Evolutionary conservation across 2,888 invertebrate species (phyloP).

Genomic region (Rugalucina vietnamica): DNA sequence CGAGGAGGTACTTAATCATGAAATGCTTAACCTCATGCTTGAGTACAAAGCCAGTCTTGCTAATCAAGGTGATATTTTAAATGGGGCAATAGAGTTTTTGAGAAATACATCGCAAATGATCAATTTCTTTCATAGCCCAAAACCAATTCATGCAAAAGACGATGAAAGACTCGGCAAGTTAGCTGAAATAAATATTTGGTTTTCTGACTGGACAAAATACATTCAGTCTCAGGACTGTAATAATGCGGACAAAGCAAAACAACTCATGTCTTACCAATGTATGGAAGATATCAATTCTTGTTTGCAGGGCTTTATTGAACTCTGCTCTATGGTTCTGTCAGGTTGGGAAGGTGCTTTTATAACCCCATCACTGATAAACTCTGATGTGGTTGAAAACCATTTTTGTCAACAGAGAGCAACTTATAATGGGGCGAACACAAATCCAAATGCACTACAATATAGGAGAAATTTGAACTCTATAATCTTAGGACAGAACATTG

Average conservation of each 20-base stretch:
- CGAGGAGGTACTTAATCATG: constrained; percentile 40
- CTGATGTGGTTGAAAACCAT: constrained; percentile 59
- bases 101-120: constrained; percentile 44
- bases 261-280: constrained; percentile 48
- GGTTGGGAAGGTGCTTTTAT: not conserved
- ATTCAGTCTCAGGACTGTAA: not conserved
- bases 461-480: constrained; percentile 41
- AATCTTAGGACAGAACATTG: constrained; percentile 42
- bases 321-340: constrained; percentile 32
- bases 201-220: constrained; percentile 23
- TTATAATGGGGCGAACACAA: constrained; percentile 57
- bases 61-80: constrained; percentile 34
- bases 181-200: constrained; percentile 33
- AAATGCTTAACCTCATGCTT: constrained; percentile 44
- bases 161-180: constrained; percentile 29
- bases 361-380: constrained; percentile 53
- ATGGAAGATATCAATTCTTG: constrained; percentile 54
- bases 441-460: constrained; percentile 55
- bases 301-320: constrained; percentile 43
- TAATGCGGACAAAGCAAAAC: not conserved
- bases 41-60: constrained; percentile 42
- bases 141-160: constrained; percentile 24
- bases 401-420: constrained; percentile 58
- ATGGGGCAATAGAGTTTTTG: constrained; percentile 47
- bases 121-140: constrained; percentile 32